Evolutionary conservation across 2,888 invertebrate species (phyloP), one percentile per base, ranked within the genome.

Genomic region (Colostygia pectinataria): DNA sequence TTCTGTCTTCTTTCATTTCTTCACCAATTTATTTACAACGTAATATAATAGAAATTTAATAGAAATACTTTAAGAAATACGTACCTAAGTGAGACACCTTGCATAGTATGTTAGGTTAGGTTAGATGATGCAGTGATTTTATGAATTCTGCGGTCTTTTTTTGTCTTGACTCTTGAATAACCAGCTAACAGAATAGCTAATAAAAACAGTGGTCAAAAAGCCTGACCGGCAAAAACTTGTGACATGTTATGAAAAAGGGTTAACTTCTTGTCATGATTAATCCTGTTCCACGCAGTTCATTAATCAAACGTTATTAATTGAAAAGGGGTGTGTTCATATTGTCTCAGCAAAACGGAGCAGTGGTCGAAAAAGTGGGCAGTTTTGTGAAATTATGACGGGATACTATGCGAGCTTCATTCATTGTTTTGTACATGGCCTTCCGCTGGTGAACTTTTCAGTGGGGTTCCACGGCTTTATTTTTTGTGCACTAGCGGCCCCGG

Each of bases 241-340:
- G 55, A 57, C 59, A 58, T 61, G 61, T 65, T 66, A 55, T 55
- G 54, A 54, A 59, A 59, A 53, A 55, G 41, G 49, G 61, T 65
- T 60, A 55, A 61, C 60, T 54, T 31, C 49, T 43, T 18, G 33
- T 20, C 63, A 69, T 70, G 68, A 71, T 72, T 72, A 69, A 64
- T 52, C 59, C 62, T 68, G 72, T 66, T 75, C 69, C 65, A 63
- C 57, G 61, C 58, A 66, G 65, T 80, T 78, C 83, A 87, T 88
- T 84, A 86, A 87, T 87, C 87, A 86, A 70, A 29, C 24, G 71
- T 86, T 84, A 87, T 86, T 86, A 83, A 86, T 84, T 74, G 72
- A 71, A 61, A 66, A 70, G 60, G 71, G 74, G 76, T 69, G 75
- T 73, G 69, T 63, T 61, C 61, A 59, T 55, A 65, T 71, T 68